Evolutionary conservation across 2,113 vertebrate species (phyloP).

Genomic region (Peromyscus polionotus): DNA sequence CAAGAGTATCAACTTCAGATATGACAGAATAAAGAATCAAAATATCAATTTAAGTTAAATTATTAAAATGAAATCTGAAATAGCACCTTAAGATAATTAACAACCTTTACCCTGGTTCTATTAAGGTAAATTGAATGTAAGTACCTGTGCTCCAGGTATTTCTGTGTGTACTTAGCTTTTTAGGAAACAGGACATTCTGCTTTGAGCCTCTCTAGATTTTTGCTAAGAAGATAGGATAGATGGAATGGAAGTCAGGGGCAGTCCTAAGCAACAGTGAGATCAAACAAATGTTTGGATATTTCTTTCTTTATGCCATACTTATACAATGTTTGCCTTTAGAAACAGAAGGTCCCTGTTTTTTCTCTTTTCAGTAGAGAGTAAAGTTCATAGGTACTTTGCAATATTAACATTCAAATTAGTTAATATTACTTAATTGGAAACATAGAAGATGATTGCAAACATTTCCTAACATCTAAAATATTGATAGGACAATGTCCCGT

Average conservation of each 20-base stretch:
- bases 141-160: background rate
- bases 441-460: background rate
- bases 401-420: background rate
- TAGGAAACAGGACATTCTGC: background rate
- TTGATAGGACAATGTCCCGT: background rate
- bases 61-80: background rate
- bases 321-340: background rate
- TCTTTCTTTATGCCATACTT: background rate
- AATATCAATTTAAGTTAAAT: background rate
- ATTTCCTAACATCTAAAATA: background rate
- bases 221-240: background rate
- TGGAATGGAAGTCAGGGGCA: background rate
- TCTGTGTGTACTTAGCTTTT: background rate
- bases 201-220: background rate
- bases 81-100: background rate
- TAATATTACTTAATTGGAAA: background rate
- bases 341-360: background rate
- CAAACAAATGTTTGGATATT: fast-evolving
- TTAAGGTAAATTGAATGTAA: background rate
- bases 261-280: background rate
- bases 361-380: background rate
- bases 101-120: background rate
- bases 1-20: background rate
- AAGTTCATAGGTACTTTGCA: background rate
- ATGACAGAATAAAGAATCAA: constrained; percentile 31